Base-by-base conservation (phyloP, 2,113 vertebrate genomes). In the Cyprinus carpio region DNA sequence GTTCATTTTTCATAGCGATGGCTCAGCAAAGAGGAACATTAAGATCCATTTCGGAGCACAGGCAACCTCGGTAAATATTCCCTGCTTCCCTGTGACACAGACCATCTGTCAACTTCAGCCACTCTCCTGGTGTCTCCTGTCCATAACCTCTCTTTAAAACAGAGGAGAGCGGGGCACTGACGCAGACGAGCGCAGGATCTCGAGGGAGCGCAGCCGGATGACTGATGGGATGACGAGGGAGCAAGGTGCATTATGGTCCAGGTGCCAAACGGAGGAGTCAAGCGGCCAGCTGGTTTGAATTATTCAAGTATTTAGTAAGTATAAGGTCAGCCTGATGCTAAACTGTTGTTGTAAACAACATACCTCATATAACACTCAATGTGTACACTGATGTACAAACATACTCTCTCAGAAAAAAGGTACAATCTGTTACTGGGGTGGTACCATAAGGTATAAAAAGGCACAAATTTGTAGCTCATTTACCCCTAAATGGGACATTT, bases 61-160 rank as follows among this genome's bases (percentile, higher is more conserved):
- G 54, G 54, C 15, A 27, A 46, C 87, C 64, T 87, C 34, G 80
- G 75, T 85, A 81, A 87, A 84, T 71, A 84, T 46, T 13, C 75
- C 40, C 46, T 4, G 31, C 1, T 37, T 78, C 34, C 62, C 64
- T 2, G n/a, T 85, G 75, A 87, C 83, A 85, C 9, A 12, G 46
- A 60, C 80, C 86, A 87, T 86, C 84, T 69, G 81, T 89, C 88
- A 85, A 27, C 37, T 43, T 62, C 79, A 82, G 85, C 82, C 37
- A 56, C 72, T 82, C 62, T 51, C 27, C 20, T 11, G 18, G 74
- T 15, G 54, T 64, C 82, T 51, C 37, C 87, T 58, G 75, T 69
- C 81, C 23, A 16, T 75, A 83, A 88, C 49, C 78, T 76, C 84
- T 37, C 69, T 60, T 76, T 75, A 75, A 81, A 23, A 54, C 27